phyloP scores from a whole-genome alignment of 2,888 invertebrate genomes.

The Napeogenes sylphis region DNA sequence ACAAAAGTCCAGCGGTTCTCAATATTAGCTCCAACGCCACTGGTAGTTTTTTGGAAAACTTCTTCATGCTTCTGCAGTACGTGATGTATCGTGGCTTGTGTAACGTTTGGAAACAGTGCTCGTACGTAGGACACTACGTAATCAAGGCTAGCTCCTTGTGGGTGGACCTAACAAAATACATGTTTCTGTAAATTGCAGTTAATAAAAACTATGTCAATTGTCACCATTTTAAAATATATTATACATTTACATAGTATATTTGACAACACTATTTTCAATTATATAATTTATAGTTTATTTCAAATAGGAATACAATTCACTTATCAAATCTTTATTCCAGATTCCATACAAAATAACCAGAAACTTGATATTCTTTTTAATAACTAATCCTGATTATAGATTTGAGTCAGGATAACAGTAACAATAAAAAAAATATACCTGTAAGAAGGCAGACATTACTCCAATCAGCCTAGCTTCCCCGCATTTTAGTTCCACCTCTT shows the following conservation, averaged over 20 bases:
- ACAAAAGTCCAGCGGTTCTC: conserved; percentile 92
- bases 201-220: too few relatives aligned
- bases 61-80: conserved; percentile 87
- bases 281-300: too few relatives aligned
- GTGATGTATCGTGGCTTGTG: conserved; percentile 86
- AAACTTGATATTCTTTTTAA: too few relatives aligned
- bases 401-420: not conserved
- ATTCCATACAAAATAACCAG: too few relatives aligned
- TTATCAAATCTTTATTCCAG: too few relatives aligned
- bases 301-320: too few relatives aligned
- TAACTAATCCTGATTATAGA: too few relatives aligned
- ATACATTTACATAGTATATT: not conserved
- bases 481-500: conserved; percentile 51
- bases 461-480: conserved; percentile 86
- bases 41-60: conserved; percentile 87
- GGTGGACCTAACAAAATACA: conserved; percentile 84
- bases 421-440: conserved; percentile 75
- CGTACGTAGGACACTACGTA: conserved; percentile 94
- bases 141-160: conserved; percentile 93
- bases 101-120: conserved; percentile 84
- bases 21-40: conserved; percentile 90
- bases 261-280: too few relatives aligned
- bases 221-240: too few relatives aligned
- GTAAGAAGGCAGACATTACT: conserved; percentile 91
- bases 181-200: not conserved